Evolutionary conservation across 1,140 invertebrate species (phyloP), one percentile per base, ranked within the genome.

Genomic region (Caenorhabditis tropicalis): DNA sequence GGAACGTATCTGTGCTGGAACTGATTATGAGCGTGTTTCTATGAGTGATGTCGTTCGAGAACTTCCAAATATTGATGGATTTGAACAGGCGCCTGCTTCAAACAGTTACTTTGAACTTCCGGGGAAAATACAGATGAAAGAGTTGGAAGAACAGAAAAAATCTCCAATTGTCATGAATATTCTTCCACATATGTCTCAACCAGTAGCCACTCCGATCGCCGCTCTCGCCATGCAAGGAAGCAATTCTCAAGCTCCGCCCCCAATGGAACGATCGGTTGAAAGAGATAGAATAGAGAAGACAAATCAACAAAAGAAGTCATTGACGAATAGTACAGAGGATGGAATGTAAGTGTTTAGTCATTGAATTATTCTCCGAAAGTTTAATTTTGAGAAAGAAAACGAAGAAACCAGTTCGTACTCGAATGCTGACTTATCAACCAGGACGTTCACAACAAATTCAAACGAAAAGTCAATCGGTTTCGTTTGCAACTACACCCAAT

Each of bases 21-120:
- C n/a, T 16, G 39, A 82, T 39, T n/a, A 84, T 3, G 84, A 85
- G 6, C 82, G 84, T 48, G 58, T 74, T n/a, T 51, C 84, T n/a
- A 85, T 85, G 84, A 31, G 24, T 24, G 84, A 85, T 12, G 74
- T 85, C 12, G 56, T 49, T 36, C 31, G 60, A 4, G 60, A 70
- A 9, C 60, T 70, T 0, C 31, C 31, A 9, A 70, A 33, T 70
- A 3, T 70, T 6, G 60, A 70, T 0, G 60, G 60, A 33, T 70
- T 70, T 36, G 60, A 70, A 10, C 60, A 70, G n/a, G 31, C 60
- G 19, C 60, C 60, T 5, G 60, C 12, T 19, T 70, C 31, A 15
- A 70, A 70, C 31, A 70, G 60, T 19, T 70, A 70, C 60, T 70
- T 70, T 70, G 60, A 70, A n/a, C 29, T 70, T 5, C 60, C 60